phyloP scores from a whole-genome alignment of 2,888 invertebrate genomes.

The Dendrolimus houi region DNA sequence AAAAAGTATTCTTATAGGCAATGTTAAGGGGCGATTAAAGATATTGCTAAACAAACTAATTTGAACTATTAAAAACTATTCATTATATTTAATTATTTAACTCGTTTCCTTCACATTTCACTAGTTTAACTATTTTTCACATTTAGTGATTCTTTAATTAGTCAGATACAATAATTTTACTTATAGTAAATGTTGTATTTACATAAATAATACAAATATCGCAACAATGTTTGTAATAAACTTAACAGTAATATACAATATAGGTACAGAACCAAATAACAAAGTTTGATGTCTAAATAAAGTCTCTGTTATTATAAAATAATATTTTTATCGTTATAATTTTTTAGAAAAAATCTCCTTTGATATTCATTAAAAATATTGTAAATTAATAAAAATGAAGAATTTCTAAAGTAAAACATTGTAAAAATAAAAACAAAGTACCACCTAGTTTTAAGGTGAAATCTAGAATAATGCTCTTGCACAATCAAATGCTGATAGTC shows the following conservation, averaged over 20 bases:
- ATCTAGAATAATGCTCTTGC: too few species aligned
- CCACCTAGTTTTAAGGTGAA: too few species aligned
- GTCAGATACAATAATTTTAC: constrained; percentile 48
- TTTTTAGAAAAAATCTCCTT: too few species aligned
- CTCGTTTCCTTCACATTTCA: constrained; percentile 39
- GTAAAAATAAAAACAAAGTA: too few species aligned
- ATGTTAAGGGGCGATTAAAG: constrained; percentile 10
- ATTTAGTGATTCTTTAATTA: constrained; percentile 16
- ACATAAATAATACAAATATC: constrained; percentile 72
- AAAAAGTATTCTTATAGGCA: constrained; percentile 14
- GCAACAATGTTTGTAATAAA: constrained; percentile 63
- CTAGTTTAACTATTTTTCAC: constrained; percentile 28
- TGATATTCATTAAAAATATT: too few species aligned
- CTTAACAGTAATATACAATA: constrained; percentile 66
- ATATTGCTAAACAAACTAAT: constrained; percentile 45
- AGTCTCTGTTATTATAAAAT: constrained; percentile 5
- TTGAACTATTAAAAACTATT: constrained; percentile 45
- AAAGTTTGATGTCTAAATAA: constrained; percentile 20
- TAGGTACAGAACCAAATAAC: constrained; percentile 63
- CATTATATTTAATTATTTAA: constrained; percentile 30
- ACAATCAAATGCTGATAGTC: too few species aligned
- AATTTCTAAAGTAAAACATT: too few species aligned
- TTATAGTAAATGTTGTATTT: constrained; percentile 48
- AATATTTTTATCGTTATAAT: constrained; percentile 3
- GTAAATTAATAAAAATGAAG: too few species aligned